Conservation (phyloP, 2,888 invertebrate species). For the Napeogenes sylphis region DNA sequence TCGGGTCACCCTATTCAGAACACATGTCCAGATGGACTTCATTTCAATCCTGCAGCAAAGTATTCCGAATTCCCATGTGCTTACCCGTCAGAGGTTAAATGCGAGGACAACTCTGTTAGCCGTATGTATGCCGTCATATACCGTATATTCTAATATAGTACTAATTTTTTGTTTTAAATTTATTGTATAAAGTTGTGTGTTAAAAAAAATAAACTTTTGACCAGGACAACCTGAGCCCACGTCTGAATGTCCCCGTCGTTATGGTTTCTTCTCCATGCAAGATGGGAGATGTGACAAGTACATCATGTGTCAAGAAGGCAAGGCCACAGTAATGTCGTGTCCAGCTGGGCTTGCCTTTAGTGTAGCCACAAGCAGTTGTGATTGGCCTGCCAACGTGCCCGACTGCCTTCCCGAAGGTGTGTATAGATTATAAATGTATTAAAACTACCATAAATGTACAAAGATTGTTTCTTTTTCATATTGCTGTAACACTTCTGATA, state of each 20-base stretch:
- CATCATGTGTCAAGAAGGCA: conserved; percentile 51
- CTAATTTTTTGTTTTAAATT: neutral
- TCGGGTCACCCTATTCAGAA: conserved; percentile 81
- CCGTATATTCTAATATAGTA: neutral
- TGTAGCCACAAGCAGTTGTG: conserved; percentile 41
- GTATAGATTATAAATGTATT: conserved; percentile 9
- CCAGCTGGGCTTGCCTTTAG: conserved; percentile 57
- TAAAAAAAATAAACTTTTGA: conserved; percentile 7
- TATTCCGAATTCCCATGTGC: conserved; percentile 85
- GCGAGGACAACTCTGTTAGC: conserved; percentile 9
- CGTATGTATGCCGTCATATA: conserved; percentile 16
- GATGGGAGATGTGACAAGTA: conserved; percentile 53
- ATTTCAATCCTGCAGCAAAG: conserved; percentile 82
- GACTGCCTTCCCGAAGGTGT: conserved; percentile 50
- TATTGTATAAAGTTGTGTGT: neutral
- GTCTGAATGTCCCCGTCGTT: conserved; percentile 38
- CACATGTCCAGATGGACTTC: conserved; percentile 86
- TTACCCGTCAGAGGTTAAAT: conserved; percentile 67
- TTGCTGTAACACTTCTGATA: neutral
- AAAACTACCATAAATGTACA: too few species aligned
- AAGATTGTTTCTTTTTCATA: too few species aligned
- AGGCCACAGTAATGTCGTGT: conserved; percentile 50
- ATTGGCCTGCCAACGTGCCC: conserved; percentile 59
- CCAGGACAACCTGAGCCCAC: conserved; percentile 32
- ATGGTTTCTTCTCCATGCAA: conserved; percentile 45